A percentile compares a stretch with the other conserved stretches of the same genome.
Conservation (phyloP, 2,113 vertebrate genomes). For the Mystacornis crossleyi region DNA sequence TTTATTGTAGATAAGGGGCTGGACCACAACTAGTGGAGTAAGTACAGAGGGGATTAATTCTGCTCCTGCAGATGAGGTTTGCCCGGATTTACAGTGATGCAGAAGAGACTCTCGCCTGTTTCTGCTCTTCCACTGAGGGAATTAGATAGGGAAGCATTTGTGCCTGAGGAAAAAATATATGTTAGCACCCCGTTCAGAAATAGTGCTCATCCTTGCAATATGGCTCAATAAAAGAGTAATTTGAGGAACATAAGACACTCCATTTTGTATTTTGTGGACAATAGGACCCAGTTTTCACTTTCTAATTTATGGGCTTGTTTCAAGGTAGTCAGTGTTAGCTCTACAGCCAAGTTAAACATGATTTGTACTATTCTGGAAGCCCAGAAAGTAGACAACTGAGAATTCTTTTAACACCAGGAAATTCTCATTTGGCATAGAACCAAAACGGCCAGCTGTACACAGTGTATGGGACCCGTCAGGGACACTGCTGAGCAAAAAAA, state of each 20-base stretch:
- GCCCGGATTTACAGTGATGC: background rate
- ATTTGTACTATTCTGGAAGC: slow-evolving; percentile 42
- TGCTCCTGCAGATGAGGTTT: background rate
- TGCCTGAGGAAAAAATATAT: background rate
- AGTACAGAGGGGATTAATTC: background rate
- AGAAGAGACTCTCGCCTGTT: background rate
- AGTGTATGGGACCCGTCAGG: slow-evolving; percentile 54
- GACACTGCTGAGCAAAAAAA: background rate
- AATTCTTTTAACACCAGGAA: slow-evolving; percentile 54
- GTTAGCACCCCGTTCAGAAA: background rate
- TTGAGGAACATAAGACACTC: background rate
- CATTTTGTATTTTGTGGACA: background rate
- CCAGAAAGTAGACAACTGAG: slow-evolving; percentile 45
- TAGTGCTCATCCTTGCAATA: background rate
- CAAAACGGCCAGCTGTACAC: slow-evolving; percentile 40
- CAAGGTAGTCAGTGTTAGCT: slow-evolving; percentile 1
- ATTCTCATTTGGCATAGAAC: slow-evolving; percentile 54
- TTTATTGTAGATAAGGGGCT: background rate
- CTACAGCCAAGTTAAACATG: slow-evolving; percentile 34
- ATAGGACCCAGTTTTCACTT: background rate
- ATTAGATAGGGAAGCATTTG: background rate
- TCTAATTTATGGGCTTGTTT: slow-evolving; percentile 17
- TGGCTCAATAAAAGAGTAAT: background rate
- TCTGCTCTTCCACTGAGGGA: background rate
- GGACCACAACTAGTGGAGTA: background rate